Conservation (phyloP, 92 coral and sea anemone species). For the Actinostola sp. region DNA sequence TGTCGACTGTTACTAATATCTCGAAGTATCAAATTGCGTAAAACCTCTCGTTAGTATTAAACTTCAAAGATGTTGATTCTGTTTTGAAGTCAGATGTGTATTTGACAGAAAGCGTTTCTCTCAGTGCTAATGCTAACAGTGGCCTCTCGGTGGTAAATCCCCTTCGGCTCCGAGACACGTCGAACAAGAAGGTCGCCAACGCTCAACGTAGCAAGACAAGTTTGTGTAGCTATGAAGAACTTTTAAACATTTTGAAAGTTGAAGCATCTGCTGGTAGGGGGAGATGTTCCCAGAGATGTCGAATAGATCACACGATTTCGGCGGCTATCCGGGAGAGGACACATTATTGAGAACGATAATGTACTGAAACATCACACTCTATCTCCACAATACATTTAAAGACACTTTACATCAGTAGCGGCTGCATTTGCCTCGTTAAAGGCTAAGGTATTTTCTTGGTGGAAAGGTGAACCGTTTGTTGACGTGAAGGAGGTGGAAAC, state of each 20-base stretch:
- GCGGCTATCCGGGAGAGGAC: conserved; percentile 18
- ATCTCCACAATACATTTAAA: conserved; percentile 13
- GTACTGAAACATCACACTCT: conserved; percentile 18
- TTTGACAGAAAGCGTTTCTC: no score
- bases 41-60: background rate
- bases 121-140: no score
- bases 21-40: background rate
- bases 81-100: no score
- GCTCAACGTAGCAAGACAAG: background rate
- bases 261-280: conserved; percentile 11
- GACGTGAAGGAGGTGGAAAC: background rate
- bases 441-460: background rate
- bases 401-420: conserved; percentile 12
- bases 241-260: conserved; percentile 15
- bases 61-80: no score
- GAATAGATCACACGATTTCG: conserved; percentile 23
- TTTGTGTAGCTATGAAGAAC: conserved; percentile 1
- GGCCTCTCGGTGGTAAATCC: no score
- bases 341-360: background rate
- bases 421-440: background rate
- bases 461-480: background rate
- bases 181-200: background rate
- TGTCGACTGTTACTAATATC: no score
- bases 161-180: background rate
- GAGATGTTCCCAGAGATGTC: conserved; percentile 30